Evolutionary conservation across 2,797 vertebrate species (phyloP).

Genomic region (Coluber constrictor): DNA sequence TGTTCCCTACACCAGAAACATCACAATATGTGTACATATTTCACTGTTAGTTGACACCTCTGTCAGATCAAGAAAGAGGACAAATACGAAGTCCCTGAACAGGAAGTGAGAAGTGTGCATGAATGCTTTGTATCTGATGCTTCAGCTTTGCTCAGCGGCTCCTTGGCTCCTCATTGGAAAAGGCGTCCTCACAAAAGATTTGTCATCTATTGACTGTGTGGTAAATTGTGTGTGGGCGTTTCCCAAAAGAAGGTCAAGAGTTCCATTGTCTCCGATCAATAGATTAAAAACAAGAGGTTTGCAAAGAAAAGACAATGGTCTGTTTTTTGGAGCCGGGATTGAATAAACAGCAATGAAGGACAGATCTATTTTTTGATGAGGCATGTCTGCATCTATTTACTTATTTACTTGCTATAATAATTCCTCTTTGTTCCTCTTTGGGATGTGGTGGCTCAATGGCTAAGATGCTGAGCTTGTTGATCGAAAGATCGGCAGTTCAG

Average conservation of each 20-base stretch:
- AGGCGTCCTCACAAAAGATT: not conserved
- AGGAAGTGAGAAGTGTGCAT: constrained; percentile 20
- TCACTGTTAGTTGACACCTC: constrained; percentile 35
- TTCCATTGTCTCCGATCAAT: not conserved
- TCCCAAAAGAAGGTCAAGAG: not conserved
- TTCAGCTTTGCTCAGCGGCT: constrained; percentile 30
- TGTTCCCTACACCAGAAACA: constrained; percentile 36
- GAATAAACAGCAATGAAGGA: not conserved
- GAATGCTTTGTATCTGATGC: constrained; percentile 38
- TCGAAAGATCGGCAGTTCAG: too few species aligned
- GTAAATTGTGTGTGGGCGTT: not conserved
- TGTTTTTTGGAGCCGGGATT: not conserved
- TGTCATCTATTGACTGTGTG: not conserved
- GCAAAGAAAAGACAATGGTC: not conserved
- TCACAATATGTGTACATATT: constrained; percentile 45
- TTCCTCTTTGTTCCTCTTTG: not conserved
- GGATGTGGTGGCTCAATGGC: too few species aligned
- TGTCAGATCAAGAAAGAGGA: constrained; percentile 55
- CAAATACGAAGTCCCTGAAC: constrained; percentile 34
- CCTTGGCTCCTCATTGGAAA: constrained; percentile 20
- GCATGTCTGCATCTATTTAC: not conserved
- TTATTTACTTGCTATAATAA: not conserved
- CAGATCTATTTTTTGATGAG: not conserved
- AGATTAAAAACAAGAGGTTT: not conserved
- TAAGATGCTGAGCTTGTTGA: too few species aligned